Evolutionary conservation across 2,797 vertebrate genomes (phyloP), one percentile per base, ranked within the genome.

Genomic region (Hypotaenidia philippensis): DNA sequence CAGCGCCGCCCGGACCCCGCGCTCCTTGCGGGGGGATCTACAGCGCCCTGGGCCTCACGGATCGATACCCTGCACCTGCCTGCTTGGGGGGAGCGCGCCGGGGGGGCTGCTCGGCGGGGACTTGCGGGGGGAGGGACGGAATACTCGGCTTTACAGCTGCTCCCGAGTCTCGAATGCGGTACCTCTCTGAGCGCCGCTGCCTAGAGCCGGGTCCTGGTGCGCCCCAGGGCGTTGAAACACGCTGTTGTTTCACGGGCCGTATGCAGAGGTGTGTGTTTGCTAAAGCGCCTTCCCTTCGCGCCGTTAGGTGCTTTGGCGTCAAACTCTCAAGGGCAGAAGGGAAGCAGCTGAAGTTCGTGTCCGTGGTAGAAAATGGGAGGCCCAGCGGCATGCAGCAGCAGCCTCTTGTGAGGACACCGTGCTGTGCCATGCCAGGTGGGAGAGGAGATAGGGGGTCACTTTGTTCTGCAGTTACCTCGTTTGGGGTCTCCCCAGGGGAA

Each of bases 371-470:
- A 59, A 32, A 16, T 5, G 3, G 36, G 59, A 6, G 10, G 3
- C 2, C 3, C 19, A 11, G 2, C 16, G 25, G n/a, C 41, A 5
- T 6, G 1, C 4, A 19, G 52, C 52, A 45, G 20, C 52, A 49
- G 20, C n/a, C 59, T 23, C 40, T 20, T 18, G 16, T 11, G 55
- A 47, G 45, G 60, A 7, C 11, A 16, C 10, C 0, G 0, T 10
- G 68, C 34, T 4, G 0, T 10, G 68, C 36, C 4, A 0, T 38
- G 31, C 2, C 0, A 20, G 21, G 19, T 21, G 8, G 49, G 44
- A 31, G 44, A n/a, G 32, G 23, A 55, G 29, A 4, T 0, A 4
- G 34, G 26, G 53, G 19, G 26, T 52, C 14, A 4, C 17, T 65
- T n/a, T 15, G 22, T 27, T 80, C 11, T 27, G 55, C 21, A 65